A percentile compares a stretch with the other conserved stretches of the same genome.
Evolutionary conservation across 2,797 vertebrate genomes (phyloP).

Genomic region (Esox masquinongy): DNA sequence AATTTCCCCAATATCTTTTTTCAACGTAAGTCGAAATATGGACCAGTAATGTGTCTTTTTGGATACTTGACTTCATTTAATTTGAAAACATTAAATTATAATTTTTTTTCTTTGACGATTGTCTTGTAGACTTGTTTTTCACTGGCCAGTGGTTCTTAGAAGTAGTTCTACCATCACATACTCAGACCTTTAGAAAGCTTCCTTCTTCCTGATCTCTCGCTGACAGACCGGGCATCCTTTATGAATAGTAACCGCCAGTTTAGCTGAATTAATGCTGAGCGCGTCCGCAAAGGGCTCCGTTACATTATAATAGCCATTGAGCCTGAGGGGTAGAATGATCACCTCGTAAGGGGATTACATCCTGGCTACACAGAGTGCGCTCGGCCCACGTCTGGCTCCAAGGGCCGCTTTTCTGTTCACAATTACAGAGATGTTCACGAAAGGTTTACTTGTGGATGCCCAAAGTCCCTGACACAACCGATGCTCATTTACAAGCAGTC

Average conservation of each 20-base stretch:
- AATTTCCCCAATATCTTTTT: too few species aligned
- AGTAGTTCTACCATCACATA: not conserved
- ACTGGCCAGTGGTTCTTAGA: not conserved
- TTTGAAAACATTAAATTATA: not conserved
- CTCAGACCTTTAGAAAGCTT: not conserved
- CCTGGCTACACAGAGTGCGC: not conserved
- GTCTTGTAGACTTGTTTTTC: not conserved
- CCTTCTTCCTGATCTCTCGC: not conserved
- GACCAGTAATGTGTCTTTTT: too few species aligned
- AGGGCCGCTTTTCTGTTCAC: conserved; percentile 5
- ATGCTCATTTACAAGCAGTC: conserved; percentile 19
- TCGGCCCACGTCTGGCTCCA: not conserved
- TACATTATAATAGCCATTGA: conserved; percentile 23
- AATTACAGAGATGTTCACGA: conserved; percentile 7
- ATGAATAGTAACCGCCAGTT: conserved; percentile 7
- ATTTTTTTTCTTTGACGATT: not conserved
- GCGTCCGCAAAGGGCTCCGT: conserved; percentile 13
- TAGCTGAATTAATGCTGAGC: conserved; percentile 16
- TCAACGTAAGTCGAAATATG: too few species aligned
- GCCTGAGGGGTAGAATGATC: conserved; percentile 7
- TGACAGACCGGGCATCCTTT: not conserved
- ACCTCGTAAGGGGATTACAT: conserved; percentile 26
- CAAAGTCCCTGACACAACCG: conserved; percentile 13
- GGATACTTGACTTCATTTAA: not conserved
- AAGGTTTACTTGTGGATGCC: conserved; percentile 9